phyloP scores from a whole-genome alignment of 1,140 invertebrate genomes.

The Harpegnathos saltator region DNA sequence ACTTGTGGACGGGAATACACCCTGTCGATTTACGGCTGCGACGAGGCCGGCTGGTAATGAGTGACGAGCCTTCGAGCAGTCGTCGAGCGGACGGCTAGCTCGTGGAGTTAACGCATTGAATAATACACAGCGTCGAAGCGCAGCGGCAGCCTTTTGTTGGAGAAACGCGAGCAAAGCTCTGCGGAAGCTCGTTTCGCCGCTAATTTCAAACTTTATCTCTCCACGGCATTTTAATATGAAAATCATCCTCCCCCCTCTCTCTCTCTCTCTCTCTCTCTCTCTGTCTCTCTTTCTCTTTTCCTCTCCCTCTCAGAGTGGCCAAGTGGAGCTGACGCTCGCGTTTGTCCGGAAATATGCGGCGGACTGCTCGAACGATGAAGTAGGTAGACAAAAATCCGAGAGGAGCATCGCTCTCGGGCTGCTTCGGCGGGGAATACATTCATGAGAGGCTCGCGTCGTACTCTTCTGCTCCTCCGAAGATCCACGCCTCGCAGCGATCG shows the following conservation, averaged over 20 bases:
- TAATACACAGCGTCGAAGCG: background rate
- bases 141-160: no score
- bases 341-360: conserved; percentile 34
- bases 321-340: background rate
- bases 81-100: background rate
- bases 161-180: no score
- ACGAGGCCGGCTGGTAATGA: conserved; percentile 53
- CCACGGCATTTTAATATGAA: conserved; percentile 18
- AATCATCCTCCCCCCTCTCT: no score
- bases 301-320: background rate
- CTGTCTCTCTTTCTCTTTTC: no score
- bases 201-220: background rate
- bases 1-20: conserved; percentile 72
- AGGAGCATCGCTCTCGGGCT: conserved; percentile 6
- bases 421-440: background rate
- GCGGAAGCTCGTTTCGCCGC: background rate
- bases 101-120: background rate
- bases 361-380: background rate
- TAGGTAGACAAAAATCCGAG: background rate
- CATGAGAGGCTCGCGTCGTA: conserved; percentile 15
- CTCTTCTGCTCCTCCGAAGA: conserved; percentile 19
- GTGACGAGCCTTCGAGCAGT: conserved; percentile 28
- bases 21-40: conserved; percentile 71
- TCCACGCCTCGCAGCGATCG: conserved; percentile 15
- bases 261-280: no score